A percentile compares a stretch with the other conserved stretches of the same genome.
Conservation (phyloP, 2,888 invertebrate species). For the Dasysyrphus albostriatus region DNA sequence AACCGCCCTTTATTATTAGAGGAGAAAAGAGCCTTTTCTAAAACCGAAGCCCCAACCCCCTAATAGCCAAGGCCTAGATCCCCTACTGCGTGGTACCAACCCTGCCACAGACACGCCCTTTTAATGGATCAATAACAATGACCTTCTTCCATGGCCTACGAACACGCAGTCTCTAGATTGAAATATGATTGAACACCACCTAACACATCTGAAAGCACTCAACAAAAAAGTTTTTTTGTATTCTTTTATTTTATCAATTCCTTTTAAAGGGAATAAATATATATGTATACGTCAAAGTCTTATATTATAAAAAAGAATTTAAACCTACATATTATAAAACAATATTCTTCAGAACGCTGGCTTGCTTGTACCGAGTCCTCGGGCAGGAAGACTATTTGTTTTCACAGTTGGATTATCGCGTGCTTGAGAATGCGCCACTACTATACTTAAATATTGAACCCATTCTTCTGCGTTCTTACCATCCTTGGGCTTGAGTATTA, state of each 20-base stretch:
- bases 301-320: slow-evolving; percentile 43
- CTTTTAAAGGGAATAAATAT: slow-evolving; percentile 58
- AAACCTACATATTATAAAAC: slow-evolving; percentile 27
- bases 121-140: too few relatives aligned
- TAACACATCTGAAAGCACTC: too few relatives aligned
- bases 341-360: slow-evolving; percentile 80
- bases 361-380: slow-evolving; percentile 83
- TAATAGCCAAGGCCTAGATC: too few relatives aligned
- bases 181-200: too few relatives aligned
- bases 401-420: slow-evolving; percentile 83
- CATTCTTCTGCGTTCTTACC: slow-evolving; percentile 98
- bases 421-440: slow-evolving; percentile 90
- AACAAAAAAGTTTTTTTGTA: background rate
- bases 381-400: slow-evolving; percentile 84
- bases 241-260: slow-evolving; percentile 15
- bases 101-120: too few relatives aligned
- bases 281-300: slow-evolving; percentile 33
- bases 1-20: too few relatives aligned
- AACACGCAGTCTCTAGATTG: too few relatives aligned
- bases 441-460: slow-evolving; percentile 97
- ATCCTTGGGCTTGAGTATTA: slow-evolving; percentile 96
- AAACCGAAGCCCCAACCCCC: too few relatives aligned
- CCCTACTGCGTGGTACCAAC: too few relatives aligned
- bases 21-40: too few relatives aligned
- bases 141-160: too few relatives aligned